A percentile compares a stretch with the other conserved stretches of the same genome.
These are phyloP conservation scores for Sebastes hubbsi DNA, from an alignment of 2,797 vertebrate genomes.

Conservation along the genomic window DNA sequence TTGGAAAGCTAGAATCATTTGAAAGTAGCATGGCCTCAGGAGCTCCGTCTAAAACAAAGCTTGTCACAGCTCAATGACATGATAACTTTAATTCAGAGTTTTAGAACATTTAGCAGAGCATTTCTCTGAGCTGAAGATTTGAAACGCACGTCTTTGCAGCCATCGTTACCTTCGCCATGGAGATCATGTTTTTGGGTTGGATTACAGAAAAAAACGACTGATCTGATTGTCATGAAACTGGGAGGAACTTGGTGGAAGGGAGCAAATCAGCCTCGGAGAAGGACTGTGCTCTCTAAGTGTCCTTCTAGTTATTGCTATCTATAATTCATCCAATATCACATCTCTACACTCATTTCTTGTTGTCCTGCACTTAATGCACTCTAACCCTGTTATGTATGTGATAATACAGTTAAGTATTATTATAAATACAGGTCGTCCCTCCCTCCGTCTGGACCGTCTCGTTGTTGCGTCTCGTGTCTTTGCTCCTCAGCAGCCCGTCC, in stretches of 20 bases:
- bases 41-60: too few species aligned
- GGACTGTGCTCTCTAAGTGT: background rate
- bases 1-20: too few species aligned
- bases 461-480: background rate
- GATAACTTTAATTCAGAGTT: background rate
- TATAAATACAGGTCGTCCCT: background rate
- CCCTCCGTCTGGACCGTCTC: background rate
- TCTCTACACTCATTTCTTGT: background rate
- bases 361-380: background rate
- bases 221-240: background rate
- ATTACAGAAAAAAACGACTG: background rate
- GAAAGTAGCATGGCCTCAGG: too few species aligned
- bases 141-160: background rate
- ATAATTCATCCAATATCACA: background rate
- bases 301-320: background rate
- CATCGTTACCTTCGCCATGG: background rate
- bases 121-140: background rate
- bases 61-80: background rate
- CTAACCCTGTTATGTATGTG: background rate
- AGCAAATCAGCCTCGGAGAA: background rate
- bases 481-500: background rate
- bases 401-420: background rate
- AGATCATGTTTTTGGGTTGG: background rate
- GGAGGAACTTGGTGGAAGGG: background rate
- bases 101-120: background rate